Conservation (phyloP, 2,888 invertebrate genomes). For the Drosophila acutilabella region DNA sequence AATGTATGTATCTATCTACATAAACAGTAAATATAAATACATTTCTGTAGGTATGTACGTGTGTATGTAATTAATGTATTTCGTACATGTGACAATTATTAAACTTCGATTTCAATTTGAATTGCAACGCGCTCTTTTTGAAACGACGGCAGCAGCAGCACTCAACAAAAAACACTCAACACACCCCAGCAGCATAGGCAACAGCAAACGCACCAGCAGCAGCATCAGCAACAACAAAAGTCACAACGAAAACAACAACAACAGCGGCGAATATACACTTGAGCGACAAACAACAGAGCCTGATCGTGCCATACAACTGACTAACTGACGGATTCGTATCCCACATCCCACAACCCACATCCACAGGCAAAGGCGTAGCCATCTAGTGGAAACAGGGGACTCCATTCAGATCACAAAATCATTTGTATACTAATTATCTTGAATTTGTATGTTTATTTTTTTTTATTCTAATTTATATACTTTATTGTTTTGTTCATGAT, state of each 20-base stretch:
- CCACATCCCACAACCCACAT: slow-evolving; percentile 49
- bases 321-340: slow-evolving; percentile 36
- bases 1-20: background rate
- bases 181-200: background rate
- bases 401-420: no score
- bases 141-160: slow-evolving; percentile 14
- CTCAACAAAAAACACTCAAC: slow-evolving; percentile 14
- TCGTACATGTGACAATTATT: slow-evolving; percentile 53
- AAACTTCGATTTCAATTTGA: slow-evolving; percentile 29
- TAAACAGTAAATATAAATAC: slow-evolving; percentile 1
- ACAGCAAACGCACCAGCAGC: background rate
- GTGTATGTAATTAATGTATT: slow-evolving; percentile 5
- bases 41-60: background rate
- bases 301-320: slow-evolving; percentile 60
- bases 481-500: no score
- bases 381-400: slow-evolving; percentile 25
- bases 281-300: slow-evolving; percentile 57
- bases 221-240: background rate
- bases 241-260: slow-evolving; percentile 9
- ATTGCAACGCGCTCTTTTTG: slow-evolving; percentile 37
- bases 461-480: no score
- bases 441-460: no score
- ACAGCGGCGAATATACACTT: slow-evolving; percentile 19
- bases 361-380: slow-evolving; percentile 31
- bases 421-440: no score